These are phyloP conservation scores for Pomatostomus ruficeps DNA, from an alignment of 2,113 vertebrate genomes.

Conservation along the genomic window DNA sequence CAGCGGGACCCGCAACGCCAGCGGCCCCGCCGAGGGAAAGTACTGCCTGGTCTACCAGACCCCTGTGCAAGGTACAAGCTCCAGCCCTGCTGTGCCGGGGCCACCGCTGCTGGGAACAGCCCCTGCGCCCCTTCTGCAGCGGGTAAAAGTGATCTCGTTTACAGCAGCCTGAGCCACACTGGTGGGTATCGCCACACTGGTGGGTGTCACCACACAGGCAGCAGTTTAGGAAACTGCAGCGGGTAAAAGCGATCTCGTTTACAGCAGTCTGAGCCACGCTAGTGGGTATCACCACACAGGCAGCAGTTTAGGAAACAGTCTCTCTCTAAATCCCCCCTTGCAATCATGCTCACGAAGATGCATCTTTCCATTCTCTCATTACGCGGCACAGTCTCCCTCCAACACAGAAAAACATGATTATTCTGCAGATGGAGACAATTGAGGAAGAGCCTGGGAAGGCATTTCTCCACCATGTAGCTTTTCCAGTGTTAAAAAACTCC, in stretches of 20 bases:
- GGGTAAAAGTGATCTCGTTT: fast-evolving
- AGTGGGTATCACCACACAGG: fast-evolving
- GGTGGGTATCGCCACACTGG: fast-evolving
- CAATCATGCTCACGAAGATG: fast-evolving
- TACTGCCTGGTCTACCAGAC: slow-evolving; percentile 89
- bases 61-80: slow-evolving; percentile 82
- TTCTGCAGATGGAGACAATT: not conserved
- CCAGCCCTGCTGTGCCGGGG: fast-evolving
- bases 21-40: not conserved
- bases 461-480: fast-evolving
- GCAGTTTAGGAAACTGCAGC: not conserved
- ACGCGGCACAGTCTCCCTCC: not conserved
- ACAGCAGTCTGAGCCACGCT: not conserved
- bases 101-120: not conserved
- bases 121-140: fast-evolving
- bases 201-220: fast-evolving
- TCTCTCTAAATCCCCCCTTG: not conserved
- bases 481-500: not conserved
- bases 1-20: not conserved
- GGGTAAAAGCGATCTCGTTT: fast-evolving
- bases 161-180: not conserved
- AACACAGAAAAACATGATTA: fast-evolving
- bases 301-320: not conserved
- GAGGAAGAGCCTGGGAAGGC: not conserved
- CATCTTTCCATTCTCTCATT: not conserved